Evolutionary conservation across 2,113 vertebrate genomes (phyloP), one percentile per base, ranked within the genome.

Genomic region (Acinonyx jubatus): DNA sequence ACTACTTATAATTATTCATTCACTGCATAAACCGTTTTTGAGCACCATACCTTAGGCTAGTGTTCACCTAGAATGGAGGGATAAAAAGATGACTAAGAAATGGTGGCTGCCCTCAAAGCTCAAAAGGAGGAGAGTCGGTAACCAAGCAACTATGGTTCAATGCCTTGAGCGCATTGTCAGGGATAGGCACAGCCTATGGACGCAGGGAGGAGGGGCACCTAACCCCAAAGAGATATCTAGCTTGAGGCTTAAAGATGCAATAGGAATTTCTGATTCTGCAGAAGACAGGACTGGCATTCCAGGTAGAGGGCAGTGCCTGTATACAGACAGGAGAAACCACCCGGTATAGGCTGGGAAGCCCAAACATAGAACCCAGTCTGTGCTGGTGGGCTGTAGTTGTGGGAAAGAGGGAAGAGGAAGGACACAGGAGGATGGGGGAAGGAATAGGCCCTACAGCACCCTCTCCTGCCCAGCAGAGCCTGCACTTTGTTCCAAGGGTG

Each of bases 1-100:
- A 81, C 27, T 57, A 41, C 29, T 79, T 95, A 78, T 87, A 52
- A 85, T 80, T 57, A 71, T 94, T 89, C 29, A 66, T 90, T 87
- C 36, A 85, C 33, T 85, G 33, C 83, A 89, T 27, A 89, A 45
- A 68, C 57, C 38, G 18, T 78, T 88, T 48, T 2, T 68, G 41
- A 96, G 66, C n/a, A 6, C 27, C 0, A 0, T 85, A 45, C 27
- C n/a, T 61, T 45, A 15, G 52, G 55, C 25, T 55, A 91, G 4
- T 33, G 6, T 23, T 36, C 10, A 19, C 33, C 65, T 78, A 71
- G 55, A 18, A 48, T 45, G 21, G 50, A 13, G 25, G 12, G 13
- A 13, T 65, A 9, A 55, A 83, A 91, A 52, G 41, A 86, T 21
- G 45, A 69, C 13, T 45, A 71, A 89, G 68, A 84, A 38, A 23